A percentile compares a stretch with the other conserved stretches of the same genome.
phyloP scores from a whole-genome alignment of 2,113 vertebrate species.

The Epinephelus fuscoguttatus region DNA sequence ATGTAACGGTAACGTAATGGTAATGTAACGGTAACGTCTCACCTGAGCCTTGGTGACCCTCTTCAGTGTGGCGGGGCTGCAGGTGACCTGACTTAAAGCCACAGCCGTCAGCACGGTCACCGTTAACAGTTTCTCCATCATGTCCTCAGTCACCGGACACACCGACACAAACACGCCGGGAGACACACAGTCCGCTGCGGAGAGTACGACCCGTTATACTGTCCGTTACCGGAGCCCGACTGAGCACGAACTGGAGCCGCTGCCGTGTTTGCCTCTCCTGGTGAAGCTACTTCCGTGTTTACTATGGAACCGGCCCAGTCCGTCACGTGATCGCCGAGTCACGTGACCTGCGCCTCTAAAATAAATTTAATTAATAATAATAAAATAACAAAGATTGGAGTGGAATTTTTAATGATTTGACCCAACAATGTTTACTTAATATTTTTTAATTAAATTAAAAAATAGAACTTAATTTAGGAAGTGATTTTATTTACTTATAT shows the following conservation, averaged over 20 bases:
- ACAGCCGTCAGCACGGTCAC: neutral
- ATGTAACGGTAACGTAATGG: too few species aligned
- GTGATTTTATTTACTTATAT: too few species aligned
- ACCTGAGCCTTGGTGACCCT: conserved; percentile 29
- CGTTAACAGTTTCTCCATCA: neutral
- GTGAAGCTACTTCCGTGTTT: conserved; percentile 45
- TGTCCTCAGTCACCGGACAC: neutral
- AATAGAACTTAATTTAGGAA: too few species aligned
- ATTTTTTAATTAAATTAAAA: too few species aligned
- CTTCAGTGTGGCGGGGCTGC: neutral
- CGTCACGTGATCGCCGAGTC: conserved; percentile 25
- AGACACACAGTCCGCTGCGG: neutral
- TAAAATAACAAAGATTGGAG: too few species aligned
- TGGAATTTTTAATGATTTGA: too few species aligned
- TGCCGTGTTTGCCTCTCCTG: too few species aligned
- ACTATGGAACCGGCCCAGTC: neutral
- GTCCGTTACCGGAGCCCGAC: too few species aligned
- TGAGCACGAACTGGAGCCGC: too few species aligned
- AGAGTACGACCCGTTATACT: neutral
- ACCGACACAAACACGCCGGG: neutral
- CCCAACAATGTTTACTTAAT: too few species aligned
- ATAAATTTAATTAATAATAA: neutral
- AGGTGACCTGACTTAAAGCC: neutral
- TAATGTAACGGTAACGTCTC: neutral
- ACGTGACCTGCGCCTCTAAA: neutral